Percentiles rank a stretch among this genome's conserved stretches.
phyloP scores from a whole-genome alignment of 2,797 vertebrate species.

The Arnoldichthys spilopterus region DNA sequence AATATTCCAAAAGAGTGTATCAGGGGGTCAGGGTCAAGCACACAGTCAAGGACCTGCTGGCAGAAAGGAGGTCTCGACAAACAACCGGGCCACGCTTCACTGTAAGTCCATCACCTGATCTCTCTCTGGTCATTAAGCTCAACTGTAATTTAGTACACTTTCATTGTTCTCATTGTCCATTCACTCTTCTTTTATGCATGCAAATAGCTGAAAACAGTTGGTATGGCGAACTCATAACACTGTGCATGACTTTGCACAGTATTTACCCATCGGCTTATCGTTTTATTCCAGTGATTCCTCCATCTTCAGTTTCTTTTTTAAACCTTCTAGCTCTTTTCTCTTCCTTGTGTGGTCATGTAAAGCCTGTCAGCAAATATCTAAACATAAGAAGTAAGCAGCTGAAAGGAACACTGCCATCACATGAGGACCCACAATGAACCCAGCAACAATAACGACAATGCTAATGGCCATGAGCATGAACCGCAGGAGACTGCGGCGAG shows the following conservation, averaged over 20 bases:
- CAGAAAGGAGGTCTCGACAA: slow-evolving; percentile 90
- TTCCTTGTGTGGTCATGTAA: slow-evolving; percentile 60
- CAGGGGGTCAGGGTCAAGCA: slow-evolving; percentile 95
- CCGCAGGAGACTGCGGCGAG: slow-evolving; percentile 48
- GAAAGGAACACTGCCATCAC: slow-evolving; percentile 65
- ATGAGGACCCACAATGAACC: slow-evolving; percentile 66
- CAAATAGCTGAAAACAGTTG: slow-evolving; percentile 75
- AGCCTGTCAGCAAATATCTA: slow-evolving; percentile 74
- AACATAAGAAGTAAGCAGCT: slow-evolving; percentile 55
- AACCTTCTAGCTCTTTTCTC: slow-evolving; percentile 50
- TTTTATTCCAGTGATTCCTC: slow-evolving; percentile 67
- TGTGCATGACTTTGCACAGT: slow-evolving; percentile 62
- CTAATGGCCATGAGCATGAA: slow-evolving; percentile 42
- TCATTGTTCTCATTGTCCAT: slow-evolving; percentile 10
- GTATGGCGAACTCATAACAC: slow-evolving; percentile 56
- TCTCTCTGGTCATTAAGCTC: slow-evolving; percentile 30
- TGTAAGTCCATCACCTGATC: slow-evolving; percentile 76
- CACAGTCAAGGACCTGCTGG: slow-evolving; percentile 95
- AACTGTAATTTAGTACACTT: slow-evolving; percentile 33
- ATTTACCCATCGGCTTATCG: slow-evolving; percentile 72
- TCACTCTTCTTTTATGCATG: slow-evolving; percentile 49
- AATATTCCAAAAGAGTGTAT: slow-evolving; percentile 90
- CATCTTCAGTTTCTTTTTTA: slow-evolving; percentile 58
- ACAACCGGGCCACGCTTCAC: slow-evolving; percentile 78
- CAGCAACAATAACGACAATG: slow-evolving; percentile 68